These are phyloP conservation scores for Oconnorella tubifera DNA, from an alignment of 2,888 invertebrate genomes.

Conservation along the genomic window DNA sequence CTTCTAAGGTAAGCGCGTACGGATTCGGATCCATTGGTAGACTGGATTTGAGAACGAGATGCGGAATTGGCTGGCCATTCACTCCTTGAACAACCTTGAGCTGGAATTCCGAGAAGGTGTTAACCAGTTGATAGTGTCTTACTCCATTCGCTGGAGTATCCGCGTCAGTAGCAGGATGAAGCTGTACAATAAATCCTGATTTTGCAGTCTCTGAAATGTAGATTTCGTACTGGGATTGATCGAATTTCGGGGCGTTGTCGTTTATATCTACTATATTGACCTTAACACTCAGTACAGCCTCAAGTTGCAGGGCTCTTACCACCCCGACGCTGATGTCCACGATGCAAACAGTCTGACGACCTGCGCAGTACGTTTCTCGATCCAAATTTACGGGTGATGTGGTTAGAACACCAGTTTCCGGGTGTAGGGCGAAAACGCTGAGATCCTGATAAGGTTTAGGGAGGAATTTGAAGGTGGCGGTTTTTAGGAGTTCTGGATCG, in stretches of 20 bases:
- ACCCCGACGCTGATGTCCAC: conserved; percentile 20
- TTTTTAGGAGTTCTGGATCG: not conserved
- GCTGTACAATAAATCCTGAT: conserved; percentile 11
- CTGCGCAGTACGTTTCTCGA: conserved; percentile 14
- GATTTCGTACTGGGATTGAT: conserved; percentile 14
- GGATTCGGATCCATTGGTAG: conserved; percentile 35
- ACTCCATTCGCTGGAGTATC: conserved; percentile 15
- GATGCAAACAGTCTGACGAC: conserved; percentile 7
- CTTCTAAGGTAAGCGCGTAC: conserved; percentile 27
- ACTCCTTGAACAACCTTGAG: not conserved
- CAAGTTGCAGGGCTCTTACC: conserved; percentile 6
- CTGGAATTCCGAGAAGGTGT: conserved; percentile 7
- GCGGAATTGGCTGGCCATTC: conserved; percentile 4
- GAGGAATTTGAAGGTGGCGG: conserved; percentile 15
- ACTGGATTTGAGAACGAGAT: conserved; percentile 31
- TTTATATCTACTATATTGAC: conserved; percentile 19
- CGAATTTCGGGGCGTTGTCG: conserved; percentile 19
- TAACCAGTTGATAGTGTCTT: not conserved
- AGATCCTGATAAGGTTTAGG: conserved; percentile 11
- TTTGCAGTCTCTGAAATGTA: conserved; percentile 15
- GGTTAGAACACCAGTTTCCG: not conserved
- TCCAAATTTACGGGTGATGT: conserved; percentile 14
- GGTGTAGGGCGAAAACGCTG: conserved; percentile 8
- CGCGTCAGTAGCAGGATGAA: conserved; percentile 18
- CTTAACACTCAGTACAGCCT: conserved; percentile 4